Percentiles rank a stretch among this genome's conserved stretches.
These are phyloP conservation scores for Gymnodraco acuticeps DNA, from an alignment of 2,797 vertebrate genomes.

Conservation along the genomic window DNA sequence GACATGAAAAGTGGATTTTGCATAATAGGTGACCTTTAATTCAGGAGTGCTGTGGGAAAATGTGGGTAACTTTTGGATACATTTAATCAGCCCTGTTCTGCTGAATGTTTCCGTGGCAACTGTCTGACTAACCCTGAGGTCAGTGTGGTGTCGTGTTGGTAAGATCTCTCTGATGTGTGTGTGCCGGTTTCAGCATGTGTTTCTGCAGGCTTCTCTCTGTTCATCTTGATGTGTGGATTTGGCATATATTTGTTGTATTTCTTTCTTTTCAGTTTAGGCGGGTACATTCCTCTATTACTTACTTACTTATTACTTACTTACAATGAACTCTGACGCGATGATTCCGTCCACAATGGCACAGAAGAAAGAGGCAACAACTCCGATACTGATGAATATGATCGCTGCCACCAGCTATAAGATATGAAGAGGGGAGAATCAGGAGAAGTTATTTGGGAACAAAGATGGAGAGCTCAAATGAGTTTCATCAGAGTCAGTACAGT, in stretches of 20 bases:
- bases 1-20: neutral
- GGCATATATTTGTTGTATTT: neutral
- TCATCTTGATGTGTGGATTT: neutral
- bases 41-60: neutral
- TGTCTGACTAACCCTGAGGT: constrained; percentile 17
- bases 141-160: constrained; percentile 10
- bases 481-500: neutral
- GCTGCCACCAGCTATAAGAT: constrained; percentile 89
- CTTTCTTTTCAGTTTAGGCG: neutral
- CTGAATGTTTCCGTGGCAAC: constrained; percentile 5
- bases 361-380: constrained; percentile 92
- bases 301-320: constrained; percentile 80
- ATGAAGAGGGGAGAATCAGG: neutral
- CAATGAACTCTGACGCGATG: constrained; percentile 92
- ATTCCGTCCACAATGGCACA: constrained; percentile 94
- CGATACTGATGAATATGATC: constrained; percentile 95
- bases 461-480: neutral
- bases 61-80: neutral
- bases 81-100: constrained; percentile 35
- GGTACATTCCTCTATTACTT: constrained; percentile 64
- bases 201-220: neutral
- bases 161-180: constrained; percentile 43
- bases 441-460: neutral
- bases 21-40: neutral
- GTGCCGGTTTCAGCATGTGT: neutral